Evolutionary conservation across 2,113 vertebrate species (phyloP), one percentile per base, ranked within the genome.

Genomic region (Benitochromis conjunctus): DNA sequence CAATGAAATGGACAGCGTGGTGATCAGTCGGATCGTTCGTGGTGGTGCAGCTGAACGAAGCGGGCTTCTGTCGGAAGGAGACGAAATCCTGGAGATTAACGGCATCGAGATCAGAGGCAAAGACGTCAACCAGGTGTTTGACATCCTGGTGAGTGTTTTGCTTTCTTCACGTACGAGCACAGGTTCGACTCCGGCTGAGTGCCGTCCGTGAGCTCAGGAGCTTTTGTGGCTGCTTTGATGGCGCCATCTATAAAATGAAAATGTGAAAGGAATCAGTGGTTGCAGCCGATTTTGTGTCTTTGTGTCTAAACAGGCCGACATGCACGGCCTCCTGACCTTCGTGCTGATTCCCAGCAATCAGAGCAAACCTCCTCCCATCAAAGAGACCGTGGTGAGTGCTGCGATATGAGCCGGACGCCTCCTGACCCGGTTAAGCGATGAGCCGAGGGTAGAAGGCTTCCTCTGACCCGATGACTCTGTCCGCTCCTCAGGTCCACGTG

Each of bases 71-170:
- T 97, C 98, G 4, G 99, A 99, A 95, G 99, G 99, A 51, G 99
- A 99, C 3, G 99, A 99, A 94, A 97, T 99, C 92, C 89, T 99
- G 80, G 98, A 99, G 92, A 99, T 99, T 80, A 99, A 99, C 21
- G 97, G 98, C 71, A 96, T 98, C 13, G 98, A 99, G 92, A 99
- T 99, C 88, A 96, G 98, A 86, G 98, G 99, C 13, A 99, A 99
- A 92, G 99, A 99, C 79, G 99, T 99, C 94, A 99, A 99, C 93
- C 98, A 99, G 86, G 99, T 99, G 89, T 99, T 99, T 92, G 99
- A 99, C 88, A 97, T 99, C 82, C 92, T 99, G 94, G 99, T 99
- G 89, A 96, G 97, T 41, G 19, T 31, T 18, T 24, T 0, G 4
- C 21, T 16, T 5, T 53, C 7, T 9, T 19, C 51, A 4, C 1